phyloP scores from a whole-genome alignment of 2,113 vertebrate genomes.

The Aphelocoma coerulescens region DNA sequence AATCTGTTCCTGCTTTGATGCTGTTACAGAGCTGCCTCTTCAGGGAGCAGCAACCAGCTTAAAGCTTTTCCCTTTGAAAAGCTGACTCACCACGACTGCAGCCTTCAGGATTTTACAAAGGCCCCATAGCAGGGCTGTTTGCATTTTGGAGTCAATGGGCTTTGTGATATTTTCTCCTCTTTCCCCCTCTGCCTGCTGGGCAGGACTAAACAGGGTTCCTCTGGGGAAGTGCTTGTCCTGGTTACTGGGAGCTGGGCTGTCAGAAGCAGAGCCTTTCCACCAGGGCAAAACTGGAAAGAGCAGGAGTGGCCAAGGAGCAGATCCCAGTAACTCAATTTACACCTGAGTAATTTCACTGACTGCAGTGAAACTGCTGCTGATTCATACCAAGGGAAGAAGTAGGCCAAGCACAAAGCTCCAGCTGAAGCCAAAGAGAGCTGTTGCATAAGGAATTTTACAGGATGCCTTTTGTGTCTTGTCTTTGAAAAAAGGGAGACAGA shows the following conservation, averaged over 20 bases:
- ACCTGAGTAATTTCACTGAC: neutral
- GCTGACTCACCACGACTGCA: neutral
- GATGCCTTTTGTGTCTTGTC: neutral
- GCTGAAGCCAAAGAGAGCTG: neutral
- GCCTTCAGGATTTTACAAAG: neutral
- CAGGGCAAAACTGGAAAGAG: neutral
- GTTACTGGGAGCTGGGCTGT: neutral
- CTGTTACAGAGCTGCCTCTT: slow-evolving; percentile 26
- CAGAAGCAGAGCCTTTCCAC: neutral
- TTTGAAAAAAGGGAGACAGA: neutral
- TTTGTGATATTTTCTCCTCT: neutral
- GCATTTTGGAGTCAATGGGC: neutral
- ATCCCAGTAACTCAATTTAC: neutral
- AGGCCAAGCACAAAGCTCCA: neutral
- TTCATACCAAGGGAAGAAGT: neutral
- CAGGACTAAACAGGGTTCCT: neutral
- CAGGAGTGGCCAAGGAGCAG: neutral
- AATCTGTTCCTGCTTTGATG: slow-evolving; percentile 44
- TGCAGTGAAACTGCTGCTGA: neutral
- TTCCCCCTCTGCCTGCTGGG: neutral
- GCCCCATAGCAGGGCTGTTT: neutral
- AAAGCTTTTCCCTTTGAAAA: slow-evolving; percentile 30
- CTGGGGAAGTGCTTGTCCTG: neutral
- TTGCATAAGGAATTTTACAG: neutral
- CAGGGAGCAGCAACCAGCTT: slow-evolving; percentile 14